Evolutionary conservation across 2,888 invertebrate genomes (phyloP).

Genomic region (Nymphalis c-album): DNA sequence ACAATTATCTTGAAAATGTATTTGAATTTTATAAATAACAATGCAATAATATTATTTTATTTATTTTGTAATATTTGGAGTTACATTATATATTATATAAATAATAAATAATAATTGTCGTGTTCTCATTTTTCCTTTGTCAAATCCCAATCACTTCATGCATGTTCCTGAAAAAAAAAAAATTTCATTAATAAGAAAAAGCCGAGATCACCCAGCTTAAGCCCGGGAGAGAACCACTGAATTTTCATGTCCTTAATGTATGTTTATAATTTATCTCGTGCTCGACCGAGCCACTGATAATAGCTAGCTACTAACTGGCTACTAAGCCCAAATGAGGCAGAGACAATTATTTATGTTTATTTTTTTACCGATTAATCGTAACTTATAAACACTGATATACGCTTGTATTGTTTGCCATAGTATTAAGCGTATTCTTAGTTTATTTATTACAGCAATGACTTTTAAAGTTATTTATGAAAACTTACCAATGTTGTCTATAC

Average conservation of each 20-base stretch:
- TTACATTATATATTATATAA: background rate
- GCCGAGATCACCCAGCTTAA: too few relatives aligned
- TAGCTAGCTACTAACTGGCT: too few relatives aligned
- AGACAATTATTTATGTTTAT: too few relatives aligned
- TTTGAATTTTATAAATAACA: constrained; percentile 11
- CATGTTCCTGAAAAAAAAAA: constrained; percentile 56
- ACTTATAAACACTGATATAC: too few relatives aligned
- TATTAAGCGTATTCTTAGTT: background rate
- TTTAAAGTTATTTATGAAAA: constrained; percentile 12
- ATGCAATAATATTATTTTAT: constrained; percentile 23
- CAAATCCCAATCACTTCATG: constrained; percentile 41
- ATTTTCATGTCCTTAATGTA: too few relatives aligned
- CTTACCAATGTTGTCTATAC: constrained; percentile 52
- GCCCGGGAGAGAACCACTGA: too few relatives aligned
- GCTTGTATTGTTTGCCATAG: background rate
- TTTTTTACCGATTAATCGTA: too few relatives aligned
- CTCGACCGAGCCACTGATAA: too few relatives aligned
- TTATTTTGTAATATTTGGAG: background rate
- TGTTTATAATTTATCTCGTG: too few relatives aligned
- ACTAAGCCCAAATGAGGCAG: too few relatives aligned
- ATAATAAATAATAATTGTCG: background rate
- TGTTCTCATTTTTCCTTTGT: background rate
- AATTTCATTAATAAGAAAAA: background rate
- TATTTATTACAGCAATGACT: background rate
- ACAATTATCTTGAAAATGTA: background rate